Evolutionary conservation across 2,113 vertebrate species (phyloP), one percentile per base, ranked within the genome.

Genomic region (Perccottus glenii): DNA sequence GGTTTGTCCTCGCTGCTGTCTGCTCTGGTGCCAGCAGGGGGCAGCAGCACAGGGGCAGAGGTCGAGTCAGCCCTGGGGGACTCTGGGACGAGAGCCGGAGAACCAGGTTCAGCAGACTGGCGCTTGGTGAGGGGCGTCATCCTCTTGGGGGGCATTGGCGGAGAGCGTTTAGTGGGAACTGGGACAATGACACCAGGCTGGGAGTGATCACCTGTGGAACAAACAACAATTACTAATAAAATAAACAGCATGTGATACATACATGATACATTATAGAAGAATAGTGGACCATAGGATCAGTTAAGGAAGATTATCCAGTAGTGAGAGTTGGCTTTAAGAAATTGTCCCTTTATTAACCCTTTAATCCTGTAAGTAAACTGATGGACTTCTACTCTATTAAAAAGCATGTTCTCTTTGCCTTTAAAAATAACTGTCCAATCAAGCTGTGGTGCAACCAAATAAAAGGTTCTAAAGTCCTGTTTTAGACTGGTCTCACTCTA

Each of bases 101-200:
- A 87, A 1, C 92, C 0, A 60, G 73, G 89, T 48, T 91, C 87
- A 4, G 61, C 73, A 0, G 72, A 80, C 33, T 43, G 74, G 9
- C 83, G 88, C 53, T 92, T 93, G 73, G 73, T 83, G 55, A 95
- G 80, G 0, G 93, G 90, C 40, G 94, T 87, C 60, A 87, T 93
- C 86, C 96, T 94, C 80, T 95, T 96, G 0, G 94, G 94, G 1
- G 97, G 96, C 27, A 93, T 90, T 10, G 96, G 96, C 15, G 96
- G 96, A 33, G 96, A 97, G 32, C 93, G 94, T 80, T 94, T 98
- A 40, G 89, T 50, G 4, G 40, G 90, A 16, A 89, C 81, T 15
- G 48, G 90, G 67, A 79, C 81, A 76, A 88, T 73, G 75, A 79
- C 3, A 1, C 84, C 86, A 27, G 91, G 87, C 50, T 94, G 94